These are phyloP conservation scores for Spisula solida DNA, from an alignment of 2,888 invertebrate species.

Conservation along the genomic window DNA sequence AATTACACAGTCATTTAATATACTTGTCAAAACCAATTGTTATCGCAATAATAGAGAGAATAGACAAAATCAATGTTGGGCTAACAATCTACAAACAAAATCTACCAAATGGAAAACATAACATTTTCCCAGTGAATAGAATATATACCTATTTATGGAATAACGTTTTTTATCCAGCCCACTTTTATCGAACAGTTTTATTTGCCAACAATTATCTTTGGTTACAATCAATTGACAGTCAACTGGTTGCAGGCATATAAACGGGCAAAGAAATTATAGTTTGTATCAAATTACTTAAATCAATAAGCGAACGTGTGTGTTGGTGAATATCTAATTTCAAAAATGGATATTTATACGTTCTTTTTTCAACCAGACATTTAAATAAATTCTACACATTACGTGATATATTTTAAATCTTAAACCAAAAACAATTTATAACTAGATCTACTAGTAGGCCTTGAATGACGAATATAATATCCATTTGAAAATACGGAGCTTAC, in stretches of 20 bases:
- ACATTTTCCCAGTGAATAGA: background rate
- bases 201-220: background rate
- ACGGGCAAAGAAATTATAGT: background rate
- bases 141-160: background rate
- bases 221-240: background rate
- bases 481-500: background rate
- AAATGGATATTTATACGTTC: background rate
- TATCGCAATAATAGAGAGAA: background rate
- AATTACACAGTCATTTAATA: background rate
- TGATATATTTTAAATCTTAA: background rate
- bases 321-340: background rate
- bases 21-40: background rate
- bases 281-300: slow-evolving; percentile 3
- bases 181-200: background rate
- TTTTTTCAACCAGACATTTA: background rate
- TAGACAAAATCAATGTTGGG: background rate
- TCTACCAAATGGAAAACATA: background rate
- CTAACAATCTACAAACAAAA: background rate
- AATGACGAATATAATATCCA: background rate
- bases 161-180: background rate
- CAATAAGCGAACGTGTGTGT: background rate
- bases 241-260: background rate
- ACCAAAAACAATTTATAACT: background rate
- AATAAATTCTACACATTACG: background rate
- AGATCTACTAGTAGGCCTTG: no score